Evolutionary conservation across 1,140 invertebrate genomes (phyloP), one percentile per base, ranked within the genome.

Genomic region (Brachionus sp.): DNA sequence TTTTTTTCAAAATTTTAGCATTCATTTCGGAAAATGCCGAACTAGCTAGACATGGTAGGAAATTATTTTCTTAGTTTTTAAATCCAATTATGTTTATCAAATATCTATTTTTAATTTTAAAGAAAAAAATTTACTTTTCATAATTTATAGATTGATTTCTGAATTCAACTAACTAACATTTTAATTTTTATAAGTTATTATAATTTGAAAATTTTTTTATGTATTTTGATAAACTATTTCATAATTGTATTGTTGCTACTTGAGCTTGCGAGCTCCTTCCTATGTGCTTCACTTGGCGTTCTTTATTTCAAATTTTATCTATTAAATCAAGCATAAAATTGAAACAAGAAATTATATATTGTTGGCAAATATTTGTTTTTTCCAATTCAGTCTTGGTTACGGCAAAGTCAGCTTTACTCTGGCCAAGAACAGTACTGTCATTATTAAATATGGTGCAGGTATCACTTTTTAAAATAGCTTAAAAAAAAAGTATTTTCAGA

Each of bases 291-390:
- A 70, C 39, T 39, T 70, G 35, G 33, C 33, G 33, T 19, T 70
- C 16, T 70, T 5, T 70, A 39, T 70, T 70, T 16, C 37, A 70
- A 70, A 39, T 39, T 70, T 70, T 70, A 70, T 70, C 66, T 42
- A 70, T 70, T 70, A 70, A 70, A 37, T 70, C 66, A 70, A 70
- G 66, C 66, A 70, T 70, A 70, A 70, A 70, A 39, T 16, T 37
- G 19, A 66, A 33, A 13, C 33, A 37, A 70, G 7, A 70, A 70
- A 70, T 39, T 16, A 35, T 37, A 70, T 37, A 39, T 66, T 66
- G 64, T 66, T 66, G 64, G 13, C 25, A 66, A 66, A 66, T 33
- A 66, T 66, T 66, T 33, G 13, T 33, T 66, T 33, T 66, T 66
- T 19, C 10, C 13, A 66, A 66, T 33, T 66, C 4, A 16, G 25